phyloP scores from a whole-genome alignment of 2,888 invertebrate species.

The Lottia gigantea region DNA sequence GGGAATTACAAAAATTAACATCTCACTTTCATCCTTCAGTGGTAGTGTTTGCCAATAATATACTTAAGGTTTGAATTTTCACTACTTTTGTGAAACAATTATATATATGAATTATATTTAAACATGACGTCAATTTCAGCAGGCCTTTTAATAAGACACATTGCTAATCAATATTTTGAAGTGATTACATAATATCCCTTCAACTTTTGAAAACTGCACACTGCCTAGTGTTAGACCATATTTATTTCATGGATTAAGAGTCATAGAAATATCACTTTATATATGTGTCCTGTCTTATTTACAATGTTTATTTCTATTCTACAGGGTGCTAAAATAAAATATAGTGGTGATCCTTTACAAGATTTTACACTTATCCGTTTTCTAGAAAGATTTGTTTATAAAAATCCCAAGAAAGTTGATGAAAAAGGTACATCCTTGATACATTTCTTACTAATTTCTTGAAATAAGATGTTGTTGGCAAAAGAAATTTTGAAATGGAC shows the following conservation, averaged over 20 bases:
- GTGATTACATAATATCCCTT: no score
- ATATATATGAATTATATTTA: no score
- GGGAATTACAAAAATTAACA: slow-evolving; percentile 80
- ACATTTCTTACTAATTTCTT: neutral
- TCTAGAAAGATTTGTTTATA: slow-evolving; percentile 93
- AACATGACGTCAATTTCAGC: no score
- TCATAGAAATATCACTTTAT: no score
- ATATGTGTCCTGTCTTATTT: no score
- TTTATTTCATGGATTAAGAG: neutral
- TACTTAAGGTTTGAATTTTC: slow-evolving; percentile 72
- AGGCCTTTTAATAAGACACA: no score
- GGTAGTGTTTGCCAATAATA: slow-evolving; percentile 83
- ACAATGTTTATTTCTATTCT: slow-evolving; percentile 19
- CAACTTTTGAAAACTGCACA: no score
- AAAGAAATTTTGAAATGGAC: neutral
- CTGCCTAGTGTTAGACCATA: no score
- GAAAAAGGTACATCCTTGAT: slow-evolving; percentile 30
- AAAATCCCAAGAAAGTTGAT: slow-evolving; percentile 76
- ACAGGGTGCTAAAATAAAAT: slow-evolving; percentile 76
- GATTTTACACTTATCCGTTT: slow-evolving; percentile 93
- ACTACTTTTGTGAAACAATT: slow-evolving; percentile 26
- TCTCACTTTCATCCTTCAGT: slow-evolving; percentile 93
- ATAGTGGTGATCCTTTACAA: slow-evolving; percentile 91
- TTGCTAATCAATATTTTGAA: no score
- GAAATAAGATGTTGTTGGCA: no score